A percentile compares a stretch with the other conserved stretches of the same genome.
Evolutionary conservation across 2,888 invertebrate genomes (phyloP).

Genomic region (Clepsis dumicolana): DNA sequence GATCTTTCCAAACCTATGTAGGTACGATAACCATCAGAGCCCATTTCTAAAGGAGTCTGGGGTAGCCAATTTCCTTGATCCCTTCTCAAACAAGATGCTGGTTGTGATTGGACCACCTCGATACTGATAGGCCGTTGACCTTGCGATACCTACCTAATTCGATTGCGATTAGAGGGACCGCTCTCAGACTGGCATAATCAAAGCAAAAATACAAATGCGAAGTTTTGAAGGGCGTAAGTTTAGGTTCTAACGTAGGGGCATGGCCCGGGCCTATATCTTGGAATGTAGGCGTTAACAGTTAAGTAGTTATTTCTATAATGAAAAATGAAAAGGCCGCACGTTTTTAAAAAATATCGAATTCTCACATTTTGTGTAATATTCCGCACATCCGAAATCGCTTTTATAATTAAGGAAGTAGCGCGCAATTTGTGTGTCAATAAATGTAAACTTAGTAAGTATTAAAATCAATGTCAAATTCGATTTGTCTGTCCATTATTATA

Average conservation of each 20-base stretch:
- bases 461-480: conserved; percentile 41
- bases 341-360: not conserved
- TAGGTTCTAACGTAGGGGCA: not conserved
- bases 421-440: conserved; percentile 39
- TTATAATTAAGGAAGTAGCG: conserved; percentile 57
- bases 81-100: conserved; percentile 24
- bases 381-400: conserved; percentile 60
- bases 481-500: conserved; percentile 53
- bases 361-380: conserved; percentile 42
- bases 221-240: conserved; percentile 6
- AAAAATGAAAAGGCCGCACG: not conserved
- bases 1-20: conserved; percentile 1
- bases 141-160: conserved; percentile 17
- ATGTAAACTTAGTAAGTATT: conserved; percentile 34
- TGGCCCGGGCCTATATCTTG: not conserved
- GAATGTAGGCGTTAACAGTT: not conserved
- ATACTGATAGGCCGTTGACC: conserved; percentile 12
- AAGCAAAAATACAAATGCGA: not conserved
- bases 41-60: conserved; percentile 5
- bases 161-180: conserved; percentile 4
- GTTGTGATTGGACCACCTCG: conserved; percentile 27
- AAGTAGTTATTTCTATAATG: not conserved
- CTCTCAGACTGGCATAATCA: conserved; percentile 6
- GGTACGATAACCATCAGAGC: conserved; percentile 14
- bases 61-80: conserved; percentile 6